Evolutionary conservation across 2,113 vertebrate genomes (phyloP).

Genomic region (Datnioides undecimradiatus): DNA sequence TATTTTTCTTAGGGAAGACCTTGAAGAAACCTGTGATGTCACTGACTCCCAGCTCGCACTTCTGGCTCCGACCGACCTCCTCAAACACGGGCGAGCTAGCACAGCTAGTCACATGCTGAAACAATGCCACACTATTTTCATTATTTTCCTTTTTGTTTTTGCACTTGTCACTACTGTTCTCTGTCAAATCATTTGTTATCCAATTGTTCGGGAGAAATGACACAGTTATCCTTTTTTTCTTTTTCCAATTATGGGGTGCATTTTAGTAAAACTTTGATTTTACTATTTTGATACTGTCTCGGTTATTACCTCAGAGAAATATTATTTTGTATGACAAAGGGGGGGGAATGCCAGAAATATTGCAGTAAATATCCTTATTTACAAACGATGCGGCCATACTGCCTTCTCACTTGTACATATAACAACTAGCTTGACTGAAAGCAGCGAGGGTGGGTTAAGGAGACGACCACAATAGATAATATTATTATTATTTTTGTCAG

Average conservation of each 20-base stretch:
- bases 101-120: conserved; percentile 6
- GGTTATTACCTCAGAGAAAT: conserved; percentile 76
- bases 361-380: conserved; percentile 72
- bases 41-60: neutral
- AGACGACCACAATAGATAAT: conserved; percentile 45
- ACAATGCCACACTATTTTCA: neutral
- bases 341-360: conserved; percentile 54
- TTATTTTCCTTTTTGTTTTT: conserved; percentile 7
- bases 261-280: conserved; percentile 69
- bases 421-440: conserved; percentile 41
- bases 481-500: conserved; percentile 66
- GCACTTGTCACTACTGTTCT: conserved; percentile 6
- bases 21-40: conserved; percentile 39
- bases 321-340: conserved; percentile 77
- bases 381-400: conserved; percentile 74
- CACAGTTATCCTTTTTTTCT: conserved; percentile 1
- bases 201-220: neutral
- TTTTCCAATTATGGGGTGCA: conserved; percentile 36
- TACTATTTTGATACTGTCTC: conserved; percentile 80
- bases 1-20: neutral
- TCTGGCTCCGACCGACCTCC: conserved; percentile 15
- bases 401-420: conserved; percentile 79
- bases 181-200: conserved; percentile 21
- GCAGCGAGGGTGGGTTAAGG: conserved; percentile 42
- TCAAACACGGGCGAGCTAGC: conserved; percentile 13